phyloP scores from a whole-genome alignment of 1,140 invertebrate species.

The Drosophila sucinea region DNA sequence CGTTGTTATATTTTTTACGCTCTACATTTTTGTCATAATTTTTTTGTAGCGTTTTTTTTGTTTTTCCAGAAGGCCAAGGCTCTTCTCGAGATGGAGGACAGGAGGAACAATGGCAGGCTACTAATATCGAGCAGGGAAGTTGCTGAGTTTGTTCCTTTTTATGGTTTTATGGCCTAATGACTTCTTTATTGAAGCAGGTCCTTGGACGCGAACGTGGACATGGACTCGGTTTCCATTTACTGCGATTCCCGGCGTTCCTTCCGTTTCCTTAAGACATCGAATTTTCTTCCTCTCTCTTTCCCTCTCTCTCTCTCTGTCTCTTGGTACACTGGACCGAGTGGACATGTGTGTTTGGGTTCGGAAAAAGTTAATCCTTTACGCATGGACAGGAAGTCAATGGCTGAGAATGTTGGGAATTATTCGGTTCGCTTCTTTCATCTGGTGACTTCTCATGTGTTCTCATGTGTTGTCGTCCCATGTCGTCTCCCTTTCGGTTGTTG shows the following conservation, averaged over 20 bases:
- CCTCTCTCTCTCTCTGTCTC: too few species aligned
- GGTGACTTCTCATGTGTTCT: conserved; percentile 29
- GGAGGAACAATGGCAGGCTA: conserved; percentile 50
- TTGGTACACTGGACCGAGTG: conserved; percentile 25
- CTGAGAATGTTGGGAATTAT: conserved; percentile 72
- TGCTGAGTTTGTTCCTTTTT: conserved; percentile 52
- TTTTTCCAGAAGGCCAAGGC: conserved; percentile 6
- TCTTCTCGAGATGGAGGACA: conserved; percentile 12
- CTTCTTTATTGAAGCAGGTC: conserved; percentile 78
- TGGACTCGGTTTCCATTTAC: conserved; percentile 18
- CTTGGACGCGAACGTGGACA: conserved; percentile 36
- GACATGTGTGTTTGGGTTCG: conserved; percentile 46
- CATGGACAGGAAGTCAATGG: conserved; percentile 73
- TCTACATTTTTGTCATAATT: conserved; percentile 62
- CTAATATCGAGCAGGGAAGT: conserved; percentile 67
- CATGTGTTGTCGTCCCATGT: not conserved
- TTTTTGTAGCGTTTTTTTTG: conserved; percentile 13
- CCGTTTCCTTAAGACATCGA: conserved; percentile 54
- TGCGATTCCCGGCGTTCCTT: conserved; percentile 33
- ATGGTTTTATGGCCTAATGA: conserved; percentile 75
- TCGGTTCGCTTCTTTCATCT: conserved; percentile 69
- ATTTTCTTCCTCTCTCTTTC: not conserved
- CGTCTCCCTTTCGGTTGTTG: conserved; percentile 30
- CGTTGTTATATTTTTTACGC: conserved; percentile 80
- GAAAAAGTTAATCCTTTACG: conserved; percentile 63